Evolutionary conservation across 2,888 invertebrate genomes (phyloP), one percentile per base, ranked within the genome.

Genomic region (Stenurella melanura): DNA sequence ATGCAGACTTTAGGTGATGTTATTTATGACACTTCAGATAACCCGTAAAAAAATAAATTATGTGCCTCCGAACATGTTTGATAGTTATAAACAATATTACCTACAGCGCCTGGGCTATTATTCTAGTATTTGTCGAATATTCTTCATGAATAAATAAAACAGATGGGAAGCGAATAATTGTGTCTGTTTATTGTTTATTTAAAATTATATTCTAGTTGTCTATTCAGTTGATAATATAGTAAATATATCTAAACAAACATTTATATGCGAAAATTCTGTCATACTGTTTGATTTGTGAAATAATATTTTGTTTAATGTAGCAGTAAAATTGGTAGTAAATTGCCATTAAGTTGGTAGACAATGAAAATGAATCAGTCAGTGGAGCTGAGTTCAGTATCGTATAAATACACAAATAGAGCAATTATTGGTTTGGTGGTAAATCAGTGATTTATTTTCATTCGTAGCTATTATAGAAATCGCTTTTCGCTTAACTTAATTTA

Each of bases 401-500:
- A 60, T 61, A 69, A 74, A 67, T 71, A 74, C 74, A 71, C 74
- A 74, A 81, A 81, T 79, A 76, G 79, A 78, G 80, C 79, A 80
- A 77, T 81, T 81, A 81, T 81, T 76, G 72, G 78, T 80, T 63
- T 58, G 73, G 76, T 73, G 64, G 74, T 66, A 75, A 80, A 78
- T 80, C 74, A 75, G 74, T 81, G 80, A 81, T 81, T 80, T 80
- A 81, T 81, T 78, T 79, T 79, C 64, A 60, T 75, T 75, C 75
- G 77, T 76, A 50, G 77, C 79, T 81, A 82, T 82, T 82, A 82
- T 84, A 82, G 84, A 83, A 84, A 83, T 84, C 83, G 83, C 81
- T 81, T 86, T 85, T 84, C 85, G 86, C 86, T 85, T 84, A 86
- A 87, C 87, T 88, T 86, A 87, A 87, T 87, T 85, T 84, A 85